phyloP scores from a whole-genome alignment of 2,888 invertebrate species.

The Rhogogaster chlorosoma region DNA sequence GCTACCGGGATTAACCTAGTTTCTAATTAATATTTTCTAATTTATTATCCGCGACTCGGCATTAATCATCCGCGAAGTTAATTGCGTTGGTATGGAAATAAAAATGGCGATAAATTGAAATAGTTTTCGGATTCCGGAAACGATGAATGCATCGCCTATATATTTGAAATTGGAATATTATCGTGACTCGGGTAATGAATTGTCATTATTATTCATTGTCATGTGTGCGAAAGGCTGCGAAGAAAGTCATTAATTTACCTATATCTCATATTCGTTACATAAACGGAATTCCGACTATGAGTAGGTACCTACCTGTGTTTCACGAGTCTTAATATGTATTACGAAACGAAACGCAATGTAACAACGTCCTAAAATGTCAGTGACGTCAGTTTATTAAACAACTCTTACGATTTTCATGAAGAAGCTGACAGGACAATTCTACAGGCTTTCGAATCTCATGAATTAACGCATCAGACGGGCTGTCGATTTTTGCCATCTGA shows the following conservation, averaged over 20 bases:
- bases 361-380: background rate
- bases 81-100: background rate
- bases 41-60: constrained; percentile 46
- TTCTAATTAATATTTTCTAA: constrained; percentile 53
- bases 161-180: background rate
- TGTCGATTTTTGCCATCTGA: background rate
- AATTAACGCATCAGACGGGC: background rate
- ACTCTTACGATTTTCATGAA: background rate
- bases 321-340: background rate
- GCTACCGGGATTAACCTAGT: constrained; percentile 53
- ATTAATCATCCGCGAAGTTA: constrained; percentile 41
- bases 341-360: constrained; percentile 4
- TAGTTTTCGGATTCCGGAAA: background rate
- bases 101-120: constrained; percentile 14
- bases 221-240: background rate
- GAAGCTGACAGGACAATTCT: background rate
- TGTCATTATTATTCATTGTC: background rate
- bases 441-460: background rate
- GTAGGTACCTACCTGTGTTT: background rate
- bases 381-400: constrained; percentile 7
- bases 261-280: background rate
- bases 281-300: background rate
- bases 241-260: background rate
- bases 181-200: background rate
- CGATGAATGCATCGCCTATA: background rate